Percentiles rank a stretch among this genome's conserved stretches.
Conservation (phyloP, 2,888 invertebrate species). For the Epirrhoe tristata region DNA sequence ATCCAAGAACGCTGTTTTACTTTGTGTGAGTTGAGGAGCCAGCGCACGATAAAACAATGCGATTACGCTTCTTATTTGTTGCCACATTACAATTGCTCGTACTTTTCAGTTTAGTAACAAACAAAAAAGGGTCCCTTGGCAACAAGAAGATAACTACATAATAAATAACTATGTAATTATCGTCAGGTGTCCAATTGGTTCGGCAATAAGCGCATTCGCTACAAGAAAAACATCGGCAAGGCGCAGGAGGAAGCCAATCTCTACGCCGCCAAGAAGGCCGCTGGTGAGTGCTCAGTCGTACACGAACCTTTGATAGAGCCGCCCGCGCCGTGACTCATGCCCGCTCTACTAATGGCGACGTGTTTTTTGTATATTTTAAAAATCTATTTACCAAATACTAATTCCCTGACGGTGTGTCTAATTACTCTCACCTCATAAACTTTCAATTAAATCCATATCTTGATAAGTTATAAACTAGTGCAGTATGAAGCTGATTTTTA, state of each 20-base stretch:
- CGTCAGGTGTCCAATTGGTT: slow-evolving; percentile 99
- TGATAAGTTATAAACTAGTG: background rate
- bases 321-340: slow-evolving; percentile 5
- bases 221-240: slow-evolving; percentile 99
- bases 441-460: background rate
- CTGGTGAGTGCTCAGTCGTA: slow-evolving; percentile 82
- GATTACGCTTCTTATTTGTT: too few species aligned
- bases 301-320: background rate
- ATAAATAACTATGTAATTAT: too few species aligned
- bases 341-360: slow-evolving; percentile 14
- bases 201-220: slow-evolving; percentile 99
- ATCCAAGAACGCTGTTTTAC: too few species aligned
- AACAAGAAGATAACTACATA: too few species aligned
- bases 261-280: slow-evolving; percentile 99
- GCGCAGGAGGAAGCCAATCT: slow-evolving; percentile 99
- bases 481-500: background rate
- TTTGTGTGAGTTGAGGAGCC: too few species aligned
- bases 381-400: background rate
- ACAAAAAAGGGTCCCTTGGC: too few species aligned
- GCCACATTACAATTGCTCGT: too few species aligned
- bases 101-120: too few species aligned
- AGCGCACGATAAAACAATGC: too few species aligned
- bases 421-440: background rate
- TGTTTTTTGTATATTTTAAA: background rate
- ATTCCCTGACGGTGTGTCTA: background rate